Conservation (phyloP, 2,888 invertebrate species). For the Heliconius ismenius region DNA sequence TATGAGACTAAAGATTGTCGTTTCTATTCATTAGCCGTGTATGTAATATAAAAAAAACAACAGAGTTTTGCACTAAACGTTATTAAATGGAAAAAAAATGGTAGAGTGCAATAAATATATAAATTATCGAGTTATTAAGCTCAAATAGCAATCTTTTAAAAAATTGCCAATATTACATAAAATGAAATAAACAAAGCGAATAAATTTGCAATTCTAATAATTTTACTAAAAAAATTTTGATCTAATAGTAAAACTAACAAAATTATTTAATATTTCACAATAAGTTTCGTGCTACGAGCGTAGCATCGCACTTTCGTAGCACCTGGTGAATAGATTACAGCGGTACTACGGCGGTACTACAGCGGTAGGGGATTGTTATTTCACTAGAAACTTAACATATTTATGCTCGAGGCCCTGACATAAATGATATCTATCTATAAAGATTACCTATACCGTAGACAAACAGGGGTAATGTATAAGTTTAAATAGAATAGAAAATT, state of each 20-base stretch:
- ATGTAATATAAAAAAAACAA: neutral
- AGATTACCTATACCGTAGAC: constrained; percentile 2
- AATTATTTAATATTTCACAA: constrained; percentile 20
- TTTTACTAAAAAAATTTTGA: neutral
- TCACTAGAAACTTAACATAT: constrained; percentile 24
- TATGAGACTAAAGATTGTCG: neutral
- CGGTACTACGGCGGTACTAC: constrained; percentile 11
- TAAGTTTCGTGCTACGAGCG: constrained; percentile 20
- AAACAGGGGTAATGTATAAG: neutral
- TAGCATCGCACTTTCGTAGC: constrained; percentile 30
- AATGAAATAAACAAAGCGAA: neutral
- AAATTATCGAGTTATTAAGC: neutral
- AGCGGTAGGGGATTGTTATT: constrained; percentile 22
- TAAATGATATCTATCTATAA: constrained; percentile 3
- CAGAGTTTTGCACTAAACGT: neutral
- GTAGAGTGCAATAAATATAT: neutral
- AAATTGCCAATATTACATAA: neutral
- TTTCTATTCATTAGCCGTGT: neutral
- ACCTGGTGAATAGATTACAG: constrained; percentile 23
- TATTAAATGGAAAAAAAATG: neutral
- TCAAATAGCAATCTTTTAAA: neutral
- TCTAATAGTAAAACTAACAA: neutral
- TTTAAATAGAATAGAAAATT: neutral
- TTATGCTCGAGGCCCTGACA: neutral
- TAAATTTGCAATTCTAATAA: neutral